These are phyloP conservation scores for Taenioides sp. DNA, from an alignment of 2,797 vertebrate species.

Conservation along the genomic window DNA sequence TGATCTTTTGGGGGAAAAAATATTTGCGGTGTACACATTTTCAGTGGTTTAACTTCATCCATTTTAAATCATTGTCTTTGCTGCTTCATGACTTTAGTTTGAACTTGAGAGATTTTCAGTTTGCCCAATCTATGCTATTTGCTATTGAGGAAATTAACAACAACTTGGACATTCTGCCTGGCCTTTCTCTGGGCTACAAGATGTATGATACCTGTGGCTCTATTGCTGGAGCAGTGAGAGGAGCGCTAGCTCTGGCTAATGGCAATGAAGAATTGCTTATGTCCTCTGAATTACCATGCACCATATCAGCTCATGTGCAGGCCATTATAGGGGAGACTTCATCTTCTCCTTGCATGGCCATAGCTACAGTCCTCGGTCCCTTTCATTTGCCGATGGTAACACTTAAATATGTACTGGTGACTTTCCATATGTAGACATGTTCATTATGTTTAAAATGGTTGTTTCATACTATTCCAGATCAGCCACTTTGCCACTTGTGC, in stretches of 20 bases:
- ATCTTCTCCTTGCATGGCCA: conserved; percentile 68
- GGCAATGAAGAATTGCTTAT: conserved; percentile 36
- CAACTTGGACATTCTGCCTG: conserved; percentile 66
- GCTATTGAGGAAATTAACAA: conserved; percentile 78
- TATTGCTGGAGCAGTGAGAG: conserved; percentile 53
- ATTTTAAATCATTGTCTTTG: neutral
- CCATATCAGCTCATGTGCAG: conserved; percentile 60
- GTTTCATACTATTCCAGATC: conserved; percentile 52
- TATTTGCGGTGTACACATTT: neutral
- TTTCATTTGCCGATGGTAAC: conserved; percentile 70
- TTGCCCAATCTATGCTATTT: conserved; percentile 71
- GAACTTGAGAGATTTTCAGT: conserved; percentile 67
- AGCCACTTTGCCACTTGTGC: conserved; percentile 76
- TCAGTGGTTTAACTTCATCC: neutral
- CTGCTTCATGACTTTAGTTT: conserved; percentile 47
- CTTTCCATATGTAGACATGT: neutral
- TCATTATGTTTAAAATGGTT: neutral
- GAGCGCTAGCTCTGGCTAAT: conserved; percentile 64
- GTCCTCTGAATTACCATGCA: conserved; percentile 39
- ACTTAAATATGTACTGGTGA: conserved; percentile 12
- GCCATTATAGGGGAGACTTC: conserved; percentile 72
- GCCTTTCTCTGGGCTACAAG: conserved; percentile 65
- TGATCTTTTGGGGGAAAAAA: neutral
- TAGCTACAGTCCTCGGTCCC: conserved; percentile 67
- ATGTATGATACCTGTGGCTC: conserved; percentile 71